Evolutionary conservation across 2,888 invertebrate species (phyloP), one percentile per base, ranked within the genome.

Genomic region (Dioctria linearis): DNA sequence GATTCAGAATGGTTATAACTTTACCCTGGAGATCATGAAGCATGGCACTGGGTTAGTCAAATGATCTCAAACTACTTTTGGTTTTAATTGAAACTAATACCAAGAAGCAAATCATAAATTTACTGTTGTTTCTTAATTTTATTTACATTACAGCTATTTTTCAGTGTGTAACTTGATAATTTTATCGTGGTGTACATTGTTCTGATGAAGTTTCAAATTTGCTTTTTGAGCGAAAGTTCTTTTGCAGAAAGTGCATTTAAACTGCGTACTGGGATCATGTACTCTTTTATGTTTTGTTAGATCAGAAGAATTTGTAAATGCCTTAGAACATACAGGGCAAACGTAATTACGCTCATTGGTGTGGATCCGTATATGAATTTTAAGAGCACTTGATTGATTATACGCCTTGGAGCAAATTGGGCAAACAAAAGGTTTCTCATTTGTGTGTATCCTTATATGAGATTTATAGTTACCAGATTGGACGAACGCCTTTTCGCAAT

Each of bases 401-500:
- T 84, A 85, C 0, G 83, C 59, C 80, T 85, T 85, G 0, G 37
- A 4, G 57, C 85, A 85, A 1, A 84, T 39, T 1, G 79, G 40
- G 66, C 85, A 85, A 4, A 66, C 43, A 46, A 61, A 85, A 2
- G 85, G 85, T 5, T 83, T 82, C n/a, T 85, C 85, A 9, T 84
- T 84, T 0, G 85, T 85, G 46, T 85, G 85, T 2, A 80, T 84
- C 39, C 84, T 71, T 40, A 85, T 8, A 37, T 85, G 85, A 1
- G 83, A 82, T 13, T 83, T 83, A 61, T 83, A 85, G 71, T 85
- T 85, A 3, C 82, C 85, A 6, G 84, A 78, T 67, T 85, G 85
- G 3, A 85, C 85, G 49, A 86, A 86, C 2, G 83, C 78, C 57
- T 85, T 85, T 25, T 82, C 83, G 57, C 85, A 86, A 40, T 82